Evolutionary conservation across 2,888 invertebrate genomes (phyloP).

Genomic region (Sesia apiformis): DNA sequence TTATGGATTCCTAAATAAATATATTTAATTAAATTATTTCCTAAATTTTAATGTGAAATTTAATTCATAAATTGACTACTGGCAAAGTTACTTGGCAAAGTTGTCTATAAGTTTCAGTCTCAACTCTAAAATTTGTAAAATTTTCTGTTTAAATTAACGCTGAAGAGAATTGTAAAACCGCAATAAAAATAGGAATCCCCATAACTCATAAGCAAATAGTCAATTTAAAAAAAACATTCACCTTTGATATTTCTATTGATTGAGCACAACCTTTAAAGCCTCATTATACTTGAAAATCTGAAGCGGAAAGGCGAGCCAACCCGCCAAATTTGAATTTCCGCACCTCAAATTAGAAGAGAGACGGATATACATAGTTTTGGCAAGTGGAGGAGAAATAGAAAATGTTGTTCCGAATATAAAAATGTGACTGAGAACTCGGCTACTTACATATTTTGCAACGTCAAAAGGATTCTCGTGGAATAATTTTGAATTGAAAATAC

Average conservation of each 20-base stretch:
- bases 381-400: conserved; percentile 24
- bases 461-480: conserved; percentile 69
- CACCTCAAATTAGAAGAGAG: conserved; percentile 38
- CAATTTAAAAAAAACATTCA: conserved; percentile 14
- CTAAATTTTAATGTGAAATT: too few relatives aligned
- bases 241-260: conserved; percentile 61
- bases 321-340: conserved; percentile 70
- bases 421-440: conserved; percentile 65
- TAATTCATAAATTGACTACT: too few relatives aligned
- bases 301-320: conserved; percentile 67
- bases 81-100: too few relatives aligned
- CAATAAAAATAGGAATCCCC: too few relatives aligned
- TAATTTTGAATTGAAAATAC: conserved; percentile 74
- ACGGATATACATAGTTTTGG: conserved; percentile 13
- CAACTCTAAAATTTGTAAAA: too few relatives aligned
- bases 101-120: too few relatives aligned
- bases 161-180: too few relatives aligned
- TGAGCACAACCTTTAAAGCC: conserved; percentile 60
- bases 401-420: conserved; percentile 45
- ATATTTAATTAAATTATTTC: too few relatives aligned
- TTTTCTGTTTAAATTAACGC: too few relatives aligned
- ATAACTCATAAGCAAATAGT: too few relatives aligned
- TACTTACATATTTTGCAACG: conserved; percentile 72
- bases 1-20: too few relatives aligned
- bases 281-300: conserved; percentile 65